Base-by-base conservation (phyloP, 2,888 invertebrate species). In the Himalopsyche kuldschensis region DNA sequence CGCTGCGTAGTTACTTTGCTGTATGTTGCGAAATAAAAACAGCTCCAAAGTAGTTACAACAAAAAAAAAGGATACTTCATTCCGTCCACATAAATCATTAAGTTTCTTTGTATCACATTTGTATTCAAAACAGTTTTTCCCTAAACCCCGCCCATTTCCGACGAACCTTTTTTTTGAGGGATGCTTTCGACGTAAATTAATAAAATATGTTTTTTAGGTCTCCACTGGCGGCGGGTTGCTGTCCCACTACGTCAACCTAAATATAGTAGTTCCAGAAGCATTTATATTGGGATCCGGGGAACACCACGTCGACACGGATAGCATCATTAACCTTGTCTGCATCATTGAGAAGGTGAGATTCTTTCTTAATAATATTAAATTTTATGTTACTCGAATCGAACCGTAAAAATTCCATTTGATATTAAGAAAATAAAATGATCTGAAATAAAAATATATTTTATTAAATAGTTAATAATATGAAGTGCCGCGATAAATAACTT, bases 301-400 rank as follows among this genome's bases (percentile, higher is more conserved):
- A 90, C 95, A 97, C 90, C 97, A 97, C 91, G 97, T 97, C 86
- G 97, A 97, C 90, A 94, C 96, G 88, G 97, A 97, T 88, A 97
- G 97, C 90, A 94, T 96, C 89, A 96, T 97, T 91, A 96, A 94
- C 91, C 94, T 97, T 88, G 96, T 96, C 87, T 97, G 97, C 93
- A 95, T 97, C 89, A 97, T 97, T 89, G 97, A 97, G 91, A 97
- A 97, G 95, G 97, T 97, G 90, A 92, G 92, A 88, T 77, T 20
- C 10, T 55, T 24, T 55, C 41, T 2, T 15, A 15, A 41, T 41
- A 15, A 41, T 41, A 41, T 41, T 6, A 41, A 41, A 41, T 41
- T 41, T 2, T 15, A 15, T 2, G 11, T 41, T 15, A 15, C 15
- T 15, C 4, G 41, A 41, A 11, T 15, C 15, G 41, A 41, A 41